Evolutionary conservation across 2,113 vertebrate genomes (phyloP).

Genomic region (Crotalus horridus): DNA sequence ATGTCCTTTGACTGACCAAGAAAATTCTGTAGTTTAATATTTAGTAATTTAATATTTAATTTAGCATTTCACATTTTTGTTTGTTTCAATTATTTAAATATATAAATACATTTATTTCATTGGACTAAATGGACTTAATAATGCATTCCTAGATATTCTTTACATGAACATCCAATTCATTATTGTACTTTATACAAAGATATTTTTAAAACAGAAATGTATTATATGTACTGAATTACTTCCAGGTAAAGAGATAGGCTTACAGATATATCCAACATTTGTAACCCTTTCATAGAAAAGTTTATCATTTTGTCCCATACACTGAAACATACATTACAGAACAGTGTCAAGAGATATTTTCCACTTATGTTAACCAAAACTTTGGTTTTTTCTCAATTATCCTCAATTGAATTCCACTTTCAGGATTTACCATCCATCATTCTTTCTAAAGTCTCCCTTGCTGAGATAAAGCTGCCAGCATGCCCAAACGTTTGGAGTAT

Average conservation of each 20-base stretch:
- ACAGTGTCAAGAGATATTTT: constrained; percentile 51
- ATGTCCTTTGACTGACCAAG: background rate
- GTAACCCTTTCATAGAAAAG: background rate
- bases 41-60: background rate
- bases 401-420: constrained; percentile 56
- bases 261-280: background rate
- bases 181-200: background rate
- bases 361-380: constrained; percentile 52
- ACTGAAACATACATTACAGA: constrained; percentile 5
- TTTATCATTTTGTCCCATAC: background rate
- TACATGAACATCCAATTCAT: background rate
- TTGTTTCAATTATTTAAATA: background rate
- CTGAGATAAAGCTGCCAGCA: constrained; percentile 30
- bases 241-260: background rate
- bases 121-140: background rate
- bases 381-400: constrained; percentile 58
- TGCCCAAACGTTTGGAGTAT: background rate
- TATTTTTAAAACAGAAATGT: background rate
- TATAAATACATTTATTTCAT: background rate
- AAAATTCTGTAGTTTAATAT: background rate
- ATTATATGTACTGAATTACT: background rate
- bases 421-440: constrained; percentile 49
- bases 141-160: background rate
- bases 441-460: constrained; percentile 48
- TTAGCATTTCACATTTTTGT: background rate